Evolutionary conservation across 2,113 vertebrate genomes (phyloP).

Genomic region (Larimichthys crocea): DNA sequence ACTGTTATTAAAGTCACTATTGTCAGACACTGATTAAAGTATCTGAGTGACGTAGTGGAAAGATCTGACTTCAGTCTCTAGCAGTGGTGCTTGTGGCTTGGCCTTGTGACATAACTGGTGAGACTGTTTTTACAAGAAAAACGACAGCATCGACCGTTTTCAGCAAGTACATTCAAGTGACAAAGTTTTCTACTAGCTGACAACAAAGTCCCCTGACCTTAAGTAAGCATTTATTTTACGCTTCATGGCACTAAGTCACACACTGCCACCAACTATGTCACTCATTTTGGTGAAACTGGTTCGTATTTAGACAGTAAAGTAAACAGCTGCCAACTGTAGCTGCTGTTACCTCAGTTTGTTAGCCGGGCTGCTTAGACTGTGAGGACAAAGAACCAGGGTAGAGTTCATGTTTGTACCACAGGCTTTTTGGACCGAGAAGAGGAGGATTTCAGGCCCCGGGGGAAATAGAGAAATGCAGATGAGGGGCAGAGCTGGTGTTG

Average conservation of each 20-base stretch:
- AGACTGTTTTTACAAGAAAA: neutral
- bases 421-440: too few species aligned
- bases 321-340: too few species aligned
- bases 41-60: conserved; percentile 50
- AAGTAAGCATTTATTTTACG: neutral
- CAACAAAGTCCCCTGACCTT: neutral
- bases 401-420: too few species aligned
- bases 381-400: too few species aligned
- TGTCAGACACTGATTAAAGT: neutral
- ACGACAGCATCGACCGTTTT: neutral
- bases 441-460: too few species aligned
- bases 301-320: too few species aligned
- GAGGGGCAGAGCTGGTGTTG: too few species aligned
- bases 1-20: conserved; percentile 19
- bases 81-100: conserved; percentile 4
- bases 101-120: neutral
- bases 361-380: too few species aligned
- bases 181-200: neutral
- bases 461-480: too few species aligned
- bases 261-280: too few species aligned
- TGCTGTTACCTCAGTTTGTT: too few species aligned
- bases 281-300: neutral
- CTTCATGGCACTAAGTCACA: too few species aligned
- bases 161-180: neutral
- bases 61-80: conserved; percentile 5